These are phyloP conservation scores for Pangasius sanitwongsei DNA, from an alignment of 2,797 vertebrate genomes.

Conservation along the genomic window DNA sequence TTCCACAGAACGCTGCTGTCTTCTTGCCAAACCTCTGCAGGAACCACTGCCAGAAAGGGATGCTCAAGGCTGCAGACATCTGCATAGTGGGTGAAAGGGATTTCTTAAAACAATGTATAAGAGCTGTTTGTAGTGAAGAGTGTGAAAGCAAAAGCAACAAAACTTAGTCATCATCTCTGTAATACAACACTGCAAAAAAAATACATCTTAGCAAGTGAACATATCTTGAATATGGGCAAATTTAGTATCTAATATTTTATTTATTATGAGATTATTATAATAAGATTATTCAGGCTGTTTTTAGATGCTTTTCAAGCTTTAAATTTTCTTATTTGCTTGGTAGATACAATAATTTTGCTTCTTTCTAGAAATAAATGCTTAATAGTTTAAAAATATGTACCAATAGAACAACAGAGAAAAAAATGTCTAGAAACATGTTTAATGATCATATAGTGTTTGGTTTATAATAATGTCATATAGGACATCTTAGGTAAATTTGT, in stretches of 20 bases:
- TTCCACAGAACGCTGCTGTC: conserved; percentile 86
- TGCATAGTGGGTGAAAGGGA: conserved; percentile 58
- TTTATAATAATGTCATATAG: neutral
- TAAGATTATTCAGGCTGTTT: neutral
- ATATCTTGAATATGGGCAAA: neutral
- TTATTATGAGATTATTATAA: neutral
- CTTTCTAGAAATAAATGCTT: neutral
- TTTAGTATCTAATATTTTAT: neutral
- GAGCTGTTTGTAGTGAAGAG: neutral
- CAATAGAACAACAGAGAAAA: neutral
- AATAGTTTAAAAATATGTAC: neutral
- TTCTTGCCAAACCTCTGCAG: conserved; percentile 92
- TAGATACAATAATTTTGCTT: neutral
- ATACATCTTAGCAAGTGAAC: neutral
- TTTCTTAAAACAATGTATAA: conserved; percentile 27
- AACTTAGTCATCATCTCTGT: neutral
- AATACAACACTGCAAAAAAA: neutral
- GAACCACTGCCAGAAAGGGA: conserved; percentile 95
- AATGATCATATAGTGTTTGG: neutral
- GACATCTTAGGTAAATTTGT: neutral
- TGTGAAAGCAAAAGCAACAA: conserved; percentile 11
- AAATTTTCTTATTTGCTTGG: neutral
- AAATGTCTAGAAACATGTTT: neutral
- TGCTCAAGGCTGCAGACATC: conserved; percentile 89
- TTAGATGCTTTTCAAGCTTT: neutral